Evolutionary conservation across 2,113 vertebrate species (phyloP).

Genomic region (Apteryx mantelli): DNA sequence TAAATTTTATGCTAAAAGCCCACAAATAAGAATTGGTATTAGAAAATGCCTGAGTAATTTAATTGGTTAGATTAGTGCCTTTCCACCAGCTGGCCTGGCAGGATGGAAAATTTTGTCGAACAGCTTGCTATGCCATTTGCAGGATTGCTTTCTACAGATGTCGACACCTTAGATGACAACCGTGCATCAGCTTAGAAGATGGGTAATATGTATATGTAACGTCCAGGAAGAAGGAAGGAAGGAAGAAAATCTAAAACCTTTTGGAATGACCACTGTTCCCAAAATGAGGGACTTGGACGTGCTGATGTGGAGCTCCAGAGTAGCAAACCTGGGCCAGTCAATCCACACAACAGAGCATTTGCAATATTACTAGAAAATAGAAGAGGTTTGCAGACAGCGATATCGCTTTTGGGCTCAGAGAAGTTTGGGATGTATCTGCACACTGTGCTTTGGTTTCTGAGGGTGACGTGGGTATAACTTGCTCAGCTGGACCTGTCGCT

Average conservation of each 20-base stretch:
- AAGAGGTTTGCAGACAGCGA: neutral
- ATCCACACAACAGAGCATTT: neutral
- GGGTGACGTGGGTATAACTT: neutral
- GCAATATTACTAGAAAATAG: neutral
- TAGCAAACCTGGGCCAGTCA: neutral
- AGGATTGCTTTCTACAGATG: neutral
- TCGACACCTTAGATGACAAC: neutral
- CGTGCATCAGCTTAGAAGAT: neutral
- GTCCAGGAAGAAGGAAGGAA: fast-evolving
- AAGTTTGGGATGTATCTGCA: neutral
- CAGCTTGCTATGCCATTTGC: conserved; percentile 4
- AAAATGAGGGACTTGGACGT: neutral
- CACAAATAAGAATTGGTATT: neutral
- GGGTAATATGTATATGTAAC: neutral
- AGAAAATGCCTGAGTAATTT: conserved; percentile 21
- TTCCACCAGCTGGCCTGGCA: conserved; percentile 8
- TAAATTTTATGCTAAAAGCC: neutral
- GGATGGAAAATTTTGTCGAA: neutral
- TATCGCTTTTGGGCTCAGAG: neutral
- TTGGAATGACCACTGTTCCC: neutral
- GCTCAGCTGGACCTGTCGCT: neutral
- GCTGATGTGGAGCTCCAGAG: neutral
- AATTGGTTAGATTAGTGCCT: neutral
- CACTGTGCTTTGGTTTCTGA: neutral
- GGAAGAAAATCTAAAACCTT: neutral